Base-by-base conservation (phyloP, 2,888 invertebrate species). In the Yponomeuta malinellus region DNA sequence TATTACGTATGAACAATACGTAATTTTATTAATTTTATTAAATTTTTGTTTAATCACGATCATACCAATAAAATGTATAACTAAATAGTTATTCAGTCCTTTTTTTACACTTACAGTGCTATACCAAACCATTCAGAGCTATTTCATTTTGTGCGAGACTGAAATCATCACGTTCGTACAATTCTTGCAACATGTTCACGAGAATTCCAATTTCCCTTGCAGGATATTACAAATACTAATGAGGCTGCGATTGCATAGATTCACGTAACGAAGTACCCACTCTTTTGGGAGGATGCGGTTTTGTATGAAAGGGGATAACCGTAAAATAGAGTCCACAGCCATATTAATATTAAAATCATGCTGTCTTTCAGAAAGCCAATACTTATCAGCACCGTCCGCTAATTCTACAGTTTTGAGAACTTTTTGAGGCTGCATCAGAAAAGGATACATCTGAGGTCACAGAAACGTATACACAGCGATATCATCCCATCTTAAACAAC, bases 191-290 rank as follows among this genome's bases (percentile, higher is more conserved):
- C 48, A n/a, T 48, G 68, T 43, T 9, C 52, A 12, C 69, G 29
- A 69, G 69, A 52, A 59, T 69, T 52, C 81, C 84, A 85, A 88
- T 88, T 86, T 88, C 88, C 87, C 81, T 82, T 76, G 80, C 79
- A 84, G 88, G 86, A 87, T 87, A 87, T 88, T 86, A 85, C 80
- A 75, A 79, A 78, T 77, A 79, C 79, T 85, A 84, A 88, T 85
- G 86, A 84, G 66, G 66, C n/a, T 15, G n/a, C 33, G 29, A 29
- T 63, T 29, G 63, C 37, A 59, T 15, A 59, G 69, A 10, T 15
- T 3, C 31, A 52, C 10, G 15, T 31, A 31, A 15, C 10, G 31
- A 48, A 59, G 48, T 48, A 23, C 9, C 9, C 23, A 23, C 8
- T 23, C 10, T 8, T 29, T 10, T 10, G 12, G 29, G 29, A 65